A percentile compares a stretch with the other conserved stretches of the same genome.
Conservation (phyloP, 2,113 vertebrate species). For the Peromyscus leucopus region DNA sequence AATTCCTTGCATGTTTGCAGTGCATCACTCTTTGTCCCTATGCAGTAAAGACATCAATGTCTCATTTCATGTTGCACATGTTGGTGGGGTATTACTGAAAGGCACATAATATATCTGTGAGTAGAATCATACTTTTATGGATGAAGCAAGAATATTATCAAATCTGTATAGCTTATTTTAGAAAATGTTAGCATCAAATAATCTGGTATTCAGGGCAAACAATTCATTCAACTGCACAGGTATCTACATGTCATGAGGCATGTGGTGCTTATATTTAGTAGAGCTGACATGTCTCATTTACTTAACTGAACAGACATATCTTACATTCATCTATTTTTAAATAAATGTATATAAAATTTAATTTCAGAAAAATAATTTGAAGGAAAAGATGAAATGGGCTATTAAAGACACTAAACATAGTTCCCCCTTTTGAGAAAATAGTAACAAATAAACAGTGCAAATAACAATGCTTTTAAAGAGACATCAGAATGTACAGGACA, state of each 20-base stretch:
- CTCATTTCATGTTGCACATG: not conserved
- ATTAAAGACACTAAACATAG: not conserved
- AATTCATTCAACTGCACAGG: not conserved
- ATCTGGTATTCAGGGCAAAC: not conserved
- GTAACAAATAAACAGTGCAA: not conserved
- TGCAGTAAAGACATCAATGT: not conserved
- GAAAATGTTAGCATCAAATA: not conserved
- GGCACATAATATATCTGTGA: not conserved
- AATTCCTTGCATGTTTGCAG: conserved; percentile 49
- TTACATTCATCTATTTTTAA: not conserved
- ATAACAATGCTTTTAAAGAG: not conserved
- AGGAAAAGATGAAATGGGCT: not conserved
- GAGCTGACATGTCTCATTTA: not conserved
- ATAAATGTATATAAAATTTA: not conserved
- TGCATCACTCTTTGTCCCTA: not conserved
- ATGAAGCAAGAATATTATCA: not conserved
- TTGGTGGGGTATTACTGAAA: not conserved
- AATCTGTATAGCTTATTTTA: not conserved
- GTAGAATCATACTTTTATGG: not conserved
- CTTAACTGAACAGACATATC: not conserved
- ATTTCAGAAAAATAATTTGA: not conserved
- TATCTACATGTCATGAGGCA: not conserved
- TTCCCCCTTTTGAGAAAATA: not conserved
- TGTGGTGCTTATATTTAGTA: not conserved
- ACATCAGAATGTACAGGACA: not conserved